phyloP scores from a whole-genome alignment of 1,140 invertebrate genomes.

The Cydia strobilella region DNA sequence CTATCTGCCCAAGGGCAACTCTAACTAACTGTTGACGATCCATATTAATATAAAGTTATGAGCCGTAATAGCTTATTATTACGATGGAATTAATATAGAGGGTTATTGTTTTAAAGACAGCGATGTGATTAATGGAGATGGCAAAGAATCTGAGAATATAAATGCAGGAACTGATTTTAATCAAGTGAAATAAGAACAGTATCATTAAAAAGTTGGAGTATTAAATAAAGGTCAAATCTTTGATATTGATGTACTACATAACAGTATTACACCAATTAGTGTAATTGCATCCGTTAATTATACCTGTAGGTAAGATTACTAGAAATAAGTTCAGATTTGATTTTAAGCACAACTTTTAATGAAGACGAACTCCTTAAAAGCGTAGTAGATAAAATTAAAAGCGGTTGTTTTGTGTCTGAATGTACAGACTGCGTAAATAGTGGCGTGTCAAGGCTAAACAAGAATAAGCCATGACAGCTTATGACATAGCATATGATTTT shows the following conservation, averaged over 20 bases:
- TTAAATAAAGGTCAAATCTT: background rate
- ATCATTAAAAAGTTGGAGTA: background rate
- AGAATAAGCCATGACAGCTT: constrained; percentile 35
- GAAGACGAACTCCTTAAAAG: background rate
- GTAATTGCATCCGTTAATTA: too few species aligned
- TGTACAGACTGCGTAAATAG: constrained; percentile 17
- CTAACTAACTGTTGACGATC: constrained; percentile 65
- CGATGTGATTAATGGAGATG: constrained; percentile 60
- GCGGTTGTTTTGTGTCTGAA: too few species aligned
- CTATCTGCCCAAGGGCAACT: constrained; percentile 63
- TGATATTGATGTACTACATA: background rate
- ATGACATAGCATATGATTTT: constrained; percentile 40
- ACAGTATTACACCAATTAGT: background rate
- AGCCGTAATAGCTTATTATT: constrained; percentile 63
- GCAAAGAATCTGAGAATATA: constrained; percentile 30
- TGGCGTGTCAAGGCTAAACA: constrained; percentile 40
- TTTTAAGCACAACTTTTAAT: background rate
- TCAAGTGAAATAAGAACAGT: background rate
- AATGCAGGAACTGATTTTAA: constrained; percentile 22
- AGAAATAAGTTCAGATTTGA: background rate
- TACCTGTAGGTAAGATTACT: too few species aligned
- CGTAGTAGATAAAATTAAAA: background rate
- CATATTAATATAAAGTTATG: constrained; percentile 58
- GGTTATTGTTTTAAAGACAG: constrained; percentile 75
- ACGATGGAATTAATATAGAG: constrained; percentile 56